Percentiles rank a stretch among this genome's conserved stretches.
Conservation (phyloP, 2,888 invertebrate genomes). For the Acronicta psi region DNA sequence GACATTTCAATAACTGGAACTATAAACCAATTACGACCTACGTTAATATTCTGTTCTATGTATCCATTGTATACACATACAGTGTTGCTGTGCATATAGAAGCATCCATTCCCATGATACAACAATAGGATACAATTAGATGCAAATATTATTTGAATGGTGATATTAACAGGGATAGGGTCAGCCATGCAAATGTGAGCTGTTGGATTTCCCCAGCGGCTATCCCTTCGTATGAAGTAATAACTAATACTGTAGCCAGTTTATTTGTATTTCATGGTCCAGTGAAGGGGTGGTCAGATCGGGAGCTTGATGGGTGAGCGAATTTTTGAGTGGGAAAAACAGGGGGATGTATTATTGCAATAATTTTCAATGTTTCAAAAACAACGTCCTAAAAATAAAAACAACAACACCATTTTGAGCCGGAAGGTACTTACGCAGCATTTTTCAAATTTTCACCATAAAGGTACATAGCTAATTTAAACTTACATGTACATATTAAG, state of each 20-base stretch:
- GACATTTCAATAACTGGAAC: constrained; percentile 46
- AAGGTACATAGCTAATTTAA: no score
- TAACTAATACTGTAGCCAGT: constrained; percentile 60
- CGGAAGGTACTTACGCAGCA: no score
- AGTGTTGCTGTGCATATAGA: constrained; percentile 31
- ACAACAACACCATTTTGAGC: no score
- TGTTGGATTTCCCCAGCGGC: constrained; percentile 84
- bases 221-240: constrained; percentile 72
- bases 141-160: constrained; percentile 83
- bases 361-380: no score
- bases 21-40: constrained; percentile 50
- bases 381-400: no score
- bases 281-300: constrained; percentile 46
- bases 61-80: constrained; percentile 38
- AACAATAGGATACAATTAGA: constrained; percentile 85
- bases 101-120: constrained; percentile 78
- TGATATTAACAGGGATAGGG: constrained; percentile 76
- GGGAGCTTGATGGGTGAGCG: constrained; percentile 21
- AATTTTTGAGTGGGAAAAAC: constrained; percentile 10
- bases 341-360: not conserved
- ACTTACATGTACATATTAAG: no score
- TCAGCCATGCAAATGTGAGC: constrained; percentile 81
- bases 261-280: constrained; percentile 54
- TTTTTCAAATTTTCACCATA: no score
- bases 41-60: constrained; percentile 37